Conservation (phyloP, 2,113 vertebrate genomes). For the Paramormyrops kingsleyae region DNA sequence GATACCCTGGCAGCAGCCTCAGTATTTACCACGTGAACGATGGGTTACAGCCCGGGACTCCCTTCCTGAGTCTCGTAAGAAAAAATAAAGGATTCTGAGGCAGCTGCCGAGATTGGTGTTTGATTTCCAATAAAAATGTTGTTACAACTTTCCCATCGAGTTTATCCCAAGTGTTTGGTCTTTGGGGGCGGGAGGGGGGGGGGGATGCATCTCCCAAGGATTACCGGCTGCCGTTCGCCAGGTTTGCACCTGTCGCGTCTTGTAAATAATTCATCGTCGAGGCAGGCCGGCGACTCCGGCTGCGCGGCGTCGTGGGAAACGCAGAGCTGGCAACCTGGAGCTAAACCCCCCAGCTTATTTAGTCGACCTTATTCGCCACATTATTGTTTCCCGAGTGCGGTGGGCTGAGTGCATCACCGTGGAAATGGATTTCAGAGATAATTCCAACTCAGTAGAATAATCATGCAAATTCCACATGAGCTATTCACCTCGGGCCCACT, state of each 20-base stretch:
- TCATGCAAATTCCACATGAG: neutral
- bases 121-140: neutral
- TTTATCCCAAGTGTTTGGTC: neutral
- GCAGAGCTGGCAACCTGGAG: neutral
- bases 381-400: neutral
- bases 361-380: neutral
- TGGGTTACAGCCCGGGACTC: neutral
- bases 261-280: slow-evolving; percentile 3
- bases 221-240: neutral
- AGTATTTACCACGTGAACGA: neutral
- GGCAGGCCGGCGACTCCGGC: neutral
- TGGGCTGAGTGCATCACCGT: neutral
- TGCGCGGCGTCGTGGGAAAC: neutral
- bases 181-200: neutral
- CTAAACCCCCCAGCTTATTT: neutral
- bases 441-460: neutral
- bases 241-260: neutral
- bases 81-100: neutral
- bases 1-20: neutral
- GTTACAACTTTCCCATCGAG: neutral
- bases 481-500: neutral
- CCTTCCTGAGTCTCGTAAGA: neutral
- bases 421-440: neutral
- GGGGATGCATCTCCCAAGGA: neutral
- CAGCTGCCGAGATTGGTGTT: neutral